Conservation (phyloP, 1,140 invertebrate genomes). For the Palaemon carinicauda region DNA sequence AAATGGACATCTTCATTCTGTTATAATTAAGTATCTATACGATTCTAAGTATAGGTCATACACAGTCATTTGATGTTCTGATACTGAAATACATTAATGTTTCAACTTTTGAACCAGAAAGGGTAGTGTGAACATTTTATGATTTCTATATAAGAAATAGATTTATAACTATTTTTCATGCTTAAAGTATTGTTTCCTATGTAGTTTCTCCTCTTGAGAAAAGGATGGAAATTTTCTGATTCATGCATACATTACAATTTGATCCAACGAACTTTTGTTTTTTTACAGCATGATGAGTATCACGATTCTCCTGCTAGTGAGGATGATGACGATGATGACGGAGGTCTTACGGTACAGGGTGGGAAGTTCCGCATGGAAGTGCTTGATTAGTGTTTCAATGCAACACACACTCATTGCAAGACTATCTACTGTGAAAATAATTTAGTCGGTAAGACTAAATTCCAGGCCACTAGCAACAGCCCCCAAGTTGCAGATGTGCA, state of each 20-base stretch:
- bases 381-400: conserved; percentile 19
- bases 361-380: conserved; percentile 50
- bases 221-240: too few species aligned
- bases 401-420: not conserved
- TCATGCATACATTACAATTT: too few species aligned
- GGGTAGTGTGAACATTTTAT: too few species aligned
- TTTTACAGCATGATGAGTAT: conserved; percentile 46
- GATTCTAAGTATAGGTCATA: too few species aligned
- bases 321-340: conserved; percentile 35
- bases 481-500: not conserved
- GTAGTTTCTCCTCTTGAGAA: too few species aligned
- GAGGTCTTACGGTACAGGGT: conserved; percentile 37
- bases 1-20: too few species aligned
- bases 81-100: too few species aligned
- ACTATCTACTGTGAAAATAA: not conserved
- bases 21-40: too few species aligned
- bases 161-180: not conserved
- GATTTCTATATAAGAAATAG: too few species aligned
- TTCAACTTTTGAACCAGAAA: too few species aligned
- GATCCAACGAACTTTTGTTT: not conserved
- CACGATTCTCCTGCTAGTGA: conserved; percentile 44
- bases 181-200: too few species aligned
- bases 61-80: too few species aligned
- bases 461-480: not conserved
- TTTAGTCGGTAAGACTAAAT: not conserved